phyloP scores from a whole-genome alignment of 2,113 vertebrate species.

The Nerophis lumbriciformis region DNA sequence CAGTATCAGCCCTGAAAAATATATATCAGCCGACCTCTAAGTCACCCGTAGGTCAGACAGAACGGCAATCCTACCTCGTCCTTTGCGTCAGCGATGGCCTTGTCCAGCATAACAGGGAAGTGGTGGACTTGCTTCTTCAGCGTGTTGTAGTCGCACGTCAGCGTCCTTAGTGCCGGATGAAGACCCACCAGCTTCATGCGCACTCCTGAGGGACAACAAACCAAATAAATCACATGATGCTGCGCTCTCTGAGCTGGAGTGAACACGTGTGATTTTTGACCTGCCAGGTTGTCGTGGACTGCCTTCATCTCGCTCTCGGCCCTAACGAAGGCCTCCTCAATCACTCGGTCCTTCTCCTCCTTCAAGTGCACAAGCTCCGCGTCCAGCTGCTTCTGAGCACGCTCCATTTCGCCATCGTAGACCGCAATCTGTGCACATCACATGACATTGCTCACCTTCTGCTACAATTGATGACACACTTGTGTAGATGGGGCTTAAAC shows the following conservation, averaged over 20 bases:
- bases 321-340: constrained; percentile 86
- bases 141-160: constrained; percentile 90
- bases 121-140: constrained; percentile 91
- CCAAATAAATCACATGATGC: not conserved
- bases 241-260: not conserved
- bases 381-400: constrained; percentile 84
- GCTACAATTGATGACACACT: not conserved
- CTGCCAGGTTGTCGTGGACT: constrained; percentile 93
- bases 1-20: no score
- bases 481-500: not conserved
- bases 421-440: constrained; percentile 73
- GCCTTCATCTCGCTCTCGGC: constrained; percentile 96
- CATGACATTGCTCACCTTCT: not conserved
- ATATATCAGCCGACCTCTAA: not conserved
- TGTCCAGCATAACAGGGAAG: constrained; percentile 88
- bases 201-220: constrained; percentile 71
- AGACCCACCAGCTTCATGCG: constrained; percentile 87
- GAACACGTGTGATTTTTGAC: constrained; percentile 53
- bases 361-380: constrained; percentile 89
- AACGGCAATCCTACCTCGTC: constrained; percentile 73
- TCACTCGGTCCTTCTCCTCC: constrained; percentile 90
- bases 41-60: not conserved
- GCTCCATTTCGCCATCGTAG: constrained; percentile 86
- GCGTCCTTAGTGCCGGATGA: constrained; percentile 88
- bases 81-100: constrained; percentile 80